Evolutionary conservation across 2,113 vertebrate species (phyloP), one percentile per base, ranked within the genome.

Genomic region (Aramus guarauna): DNA sequence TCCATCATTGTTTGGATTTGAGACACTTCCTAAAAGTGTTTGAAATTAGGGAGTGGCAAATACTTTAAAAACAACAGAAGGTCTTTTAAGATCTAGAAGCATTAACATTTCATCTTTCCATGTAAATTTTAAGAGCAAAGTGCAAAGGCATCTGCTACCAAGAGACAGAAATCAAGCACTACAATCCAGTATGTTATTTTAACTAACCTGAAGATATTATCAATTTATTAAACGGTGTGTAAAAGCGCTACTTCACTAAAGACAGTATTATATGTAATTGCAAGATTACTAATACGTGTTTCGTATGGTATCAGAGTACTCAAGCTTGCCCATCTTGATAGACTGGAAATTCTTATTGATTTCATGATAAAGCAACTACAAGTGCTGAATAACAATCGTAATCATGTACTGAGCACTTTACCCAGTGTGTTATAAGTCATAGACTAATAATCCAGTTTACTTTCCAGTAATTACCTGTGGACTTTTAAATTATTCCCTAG

Each of bases 401-500:
- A 50, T 89, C 77, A 77, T 55, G 24, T 84, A 66, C 29, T 76
- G 22, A 55, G 18, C 41, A 45, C 71, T 91, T 45, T 81, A 60
- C 50, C 48, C 63, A 30, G 29, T 39, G 18, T 80, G 48, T 68
- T 91, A 60, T 48, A 95, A 97, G 43, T 92, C 85, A 93, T 24
- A 77, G 69, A 39, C 41, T 92, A 82, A 95, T 94, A 96, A 90
- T 86, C 79, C 56, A 94, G 60, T 92, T 98, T 92, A 74, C 50
- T 97, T 96, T 95, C 80, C 43, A 90, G 68, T 96, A 96, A 95
- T 97, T 97, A 92, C 82, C 63, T 94, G 75, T 82, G 82, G 78
- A 93, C 41, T 92, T 94, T 67, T 59, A 96, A 97, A 90, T 94
- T 83, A 96, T 88, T 87, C 72, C 39, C 39, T 53, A 67, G 37